Evolutionary conservation across 2,797 vertebrate species (phyloP).

Genomic region (Hemitrygon akajei): DNA sequence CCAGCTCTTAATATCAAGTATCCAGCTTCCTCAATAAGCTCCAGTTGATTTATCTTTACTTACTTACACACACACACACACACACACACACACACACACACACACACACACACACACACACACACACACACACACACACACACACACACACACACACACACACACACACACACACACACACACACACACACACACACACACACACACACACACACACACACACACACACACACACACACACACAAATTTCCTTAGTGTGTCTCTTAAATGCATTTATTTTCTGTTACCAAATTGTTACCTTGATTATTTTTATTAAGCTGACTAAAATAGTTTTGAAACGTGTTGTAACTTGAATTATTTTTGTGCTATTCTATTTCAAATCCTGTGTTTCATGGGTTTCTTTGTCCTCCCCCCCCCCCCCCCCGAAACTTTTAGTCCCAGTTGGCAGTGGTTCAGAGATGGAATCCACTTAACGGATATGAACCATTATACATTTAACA

Average conservation of each 20-base stretch:
- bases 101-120: too few species aligned
- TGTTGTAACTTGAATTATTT: background rate
- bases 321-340: background rate
- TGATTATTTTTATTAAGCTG: background rate
- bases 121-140: too few species aligned
- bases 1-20: background rate
- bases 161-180: too few species aligned
- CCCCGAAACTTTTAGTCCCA: constrained; percentile 61
- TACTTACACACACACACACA: too few species aligned
- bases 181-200: too few species aligned
- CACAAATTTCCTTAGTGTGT: too few species aligned
- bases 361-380: background rate
- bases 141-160: too few species aligned
- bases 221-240: too few species aligned
- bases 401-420: constrained; percentile 32
- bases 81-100: too few species aligned
- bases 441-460: constrained; percentile 83
- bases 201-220: too few species aligned
- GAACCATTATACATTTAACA: constrained; percentile 70
- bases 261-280: too few species aligned
- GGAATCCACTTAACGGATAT: constrained; percentile 61
- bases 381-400: background rate
- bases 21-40: background rate
- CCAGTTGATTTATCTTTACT: background rate
- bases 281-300: background rate